These are phyloP conservation scores for Callopanchax toddi DNA, from an alignment of 2,113 vertebrate species.

Conservation along the genomic window DNA sequence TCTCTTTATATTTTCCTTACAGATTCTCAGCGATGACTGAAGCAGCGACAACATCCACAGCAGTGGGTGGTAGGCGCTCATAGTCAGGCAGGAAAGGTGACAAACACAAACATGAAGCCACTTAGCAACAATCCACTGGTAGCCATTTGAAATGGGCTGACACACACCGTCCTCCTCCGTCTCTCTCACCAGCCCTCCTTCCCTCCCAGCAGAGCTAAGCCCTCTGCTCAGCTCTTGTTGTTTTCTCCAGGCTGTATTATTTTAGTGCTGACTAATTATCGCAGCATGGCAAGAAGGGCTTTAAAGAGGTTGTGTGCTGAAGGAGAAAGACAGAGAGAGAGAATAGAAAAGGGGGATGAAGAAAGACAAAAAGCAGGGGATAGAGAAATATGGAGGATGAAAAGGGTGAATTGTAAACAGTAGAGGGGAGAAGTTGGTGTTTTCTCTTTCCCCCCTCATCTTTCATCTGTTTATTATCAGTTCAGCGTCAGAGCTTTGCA, in stretches of 20 bases:
- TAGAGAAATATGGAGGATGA: slow-evolving; percentile 9
- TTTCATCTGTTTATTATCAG: slow-evolving; percentile 32
- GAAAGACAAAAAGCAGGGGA: slow-evolving; percentile 32
- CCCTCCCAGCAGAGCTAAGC: slow-evolving; percentile 59
- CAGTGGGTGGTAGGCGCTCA: slow-evolving; percentile 4
- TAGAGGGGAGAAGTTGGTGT: slow-evolving; percentile 15
- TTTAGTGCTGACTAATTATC: slow-evolving; percentile 75
- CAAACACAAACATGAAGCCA: not conserved
- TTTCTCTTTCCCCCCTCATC: rapidly evolving
- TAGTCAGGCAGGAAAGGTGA: slow-evolving; percentile 7
- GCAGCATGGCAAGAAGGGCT: slow-evolving; percentile 63
- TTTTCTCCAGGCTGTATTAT: slow-evolving; percentile 74
- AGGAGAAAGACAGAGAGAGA: slow-evolving; percentile 10
- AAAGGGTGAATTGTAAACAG: slow-evolving; percentile 13
- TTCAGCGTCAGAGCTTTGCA: not conserved
- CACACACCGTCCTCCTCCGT: slow-evolving; percentile 29
- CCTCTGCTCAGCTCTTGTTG: slow-evolving; percentile 63
- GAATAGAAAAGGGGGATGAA: slow-evolving; percentile 36
- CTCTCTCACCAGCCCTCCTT: slow-evolving; percentile 4
- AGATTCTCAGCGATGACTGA: slow-evolving; percentile 21
- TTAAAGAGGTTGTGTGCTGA: slow-evolving; percentile 50
- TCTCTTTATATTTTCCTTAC: not conserved
- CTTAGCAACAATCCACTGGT: slow-evolving; percentile 51
- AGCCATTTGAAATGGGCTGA: slow-evolving; percentile 64
- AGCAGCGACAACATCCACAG: slow-evolving; percentile 23